Conservation (phyloP, 2,888 invertebrate genomes). For the Ceriagrion tenellum region DNA sequence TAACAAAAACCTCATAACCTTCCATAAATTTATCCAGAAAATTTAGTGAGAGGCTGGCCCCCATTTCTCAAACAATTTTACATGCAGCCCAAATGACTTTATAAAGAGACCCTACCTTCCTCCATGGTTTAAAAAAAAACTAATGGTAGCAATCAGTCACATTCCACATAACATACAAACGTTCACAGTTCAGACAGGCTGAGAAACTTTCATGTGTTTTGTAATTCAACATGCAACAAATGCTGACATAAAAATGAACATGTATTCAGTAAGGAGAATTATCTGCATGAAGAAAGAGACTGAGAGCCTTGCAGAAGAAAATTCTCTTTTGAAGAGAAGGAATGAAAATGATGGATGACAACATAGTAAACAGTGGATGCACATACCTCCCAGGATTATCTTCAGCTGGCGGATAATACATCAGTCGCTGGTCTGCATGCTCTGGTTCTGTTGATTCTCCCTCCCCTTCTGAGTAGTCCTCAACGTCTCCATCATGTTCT, state of each 20-base stretch:
- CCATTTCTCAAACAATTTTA: neutral
- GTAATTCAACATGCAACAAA: neutral
- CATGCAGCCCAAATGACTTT: neutral
- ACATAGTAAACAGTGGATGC: neutral
- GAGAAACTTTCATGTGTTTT: neutral
- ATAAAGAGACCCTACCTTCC: neutral
- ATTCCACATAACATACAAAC: neutral
- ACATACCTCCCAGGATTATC: conserved; percentile 80
- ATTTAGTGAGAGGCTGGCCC: neutral
- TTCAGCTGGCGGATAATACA: conserved; percentile 87
- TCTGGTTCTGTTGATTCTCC: conserved; percentile 86
- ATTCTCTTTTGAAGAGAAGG: neutral
- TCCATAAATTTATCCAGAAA: neutral
- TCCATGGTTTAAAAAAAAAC: neutral
- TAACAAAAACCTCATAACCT: neutral
- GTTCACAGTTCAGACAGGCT: neutral
- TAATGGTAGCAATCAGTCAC: neutral
- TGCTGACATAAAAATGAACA: neutral
- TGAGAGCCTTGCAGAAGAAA: neutral
- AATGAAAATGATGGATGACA: neutral
- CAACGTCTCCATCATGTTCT: conserved; percentile 92
- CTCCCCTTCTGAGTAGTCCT: conserved; percentile 91
- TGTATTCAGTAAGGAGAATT: neutral
- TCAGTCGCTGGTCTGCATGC: conserved; percentile 80
- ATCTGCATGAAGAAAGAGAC: neutral